Conservation (phyloP, 1,140 invertebrate species). For the Bacillus rossius region DNA sequence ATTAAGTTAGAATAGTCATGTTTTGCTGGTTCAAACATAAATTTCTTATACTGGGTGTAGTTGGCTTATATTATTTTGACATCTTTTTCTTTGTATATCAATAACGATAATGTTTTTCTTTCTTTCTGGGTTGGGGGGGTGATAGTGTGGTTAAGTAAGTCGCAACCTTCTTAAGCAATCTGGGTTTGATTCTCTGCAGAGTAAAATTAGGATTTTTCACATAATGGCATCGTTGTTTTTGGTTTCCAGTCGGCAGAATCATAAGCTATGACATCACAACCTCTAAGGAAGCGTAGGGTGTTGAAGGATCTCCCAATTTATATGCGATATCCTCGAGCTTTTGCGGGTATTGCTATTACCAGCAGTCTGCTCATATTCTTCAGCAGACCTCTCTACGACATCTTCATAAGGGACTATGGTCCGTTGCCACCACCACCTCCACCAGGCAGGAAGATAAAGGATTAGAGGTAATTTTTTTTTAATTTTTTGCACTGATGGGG, state of each 20-base stretch:
- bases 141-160: not conserved
- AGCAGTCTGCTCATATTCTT: conserved; percentile 51
- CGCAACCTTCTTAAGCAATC: not conserved
- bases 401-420: conserved; percentile 40
- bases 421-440: conserved; percentile 5
- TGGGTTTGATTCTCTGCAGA: not conserved
- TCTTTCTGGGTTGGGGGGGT: no score
- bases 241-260: not conserved
- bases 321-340: conserved; percentile 48
- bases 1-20: not conserved
- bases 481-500: not conserved
- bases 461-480: not conserved
- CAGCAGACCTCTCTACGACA: conserved; percentile 62
- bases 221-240: not conserved
- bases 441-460: not conserved
- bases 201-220: not conserved
- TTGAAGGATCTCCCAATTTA: conserved; percentile 32
- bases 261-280: conserved; percentile 5
- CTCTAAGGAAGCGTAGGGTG: not conserved
- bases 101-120: no score
- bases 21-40: not conserved
- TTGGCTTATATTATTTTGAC: not conserved
- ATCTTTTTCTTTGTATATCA: no score
- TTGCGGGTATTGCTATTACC: conserved; percentile 44
- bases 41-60: not conserved